Evolutionary conservation across 2,113 vertebrate species (phyloP), one percentile per base, ranked within the genome.

Genomic region (Delphinapterus leucas): DNA sequence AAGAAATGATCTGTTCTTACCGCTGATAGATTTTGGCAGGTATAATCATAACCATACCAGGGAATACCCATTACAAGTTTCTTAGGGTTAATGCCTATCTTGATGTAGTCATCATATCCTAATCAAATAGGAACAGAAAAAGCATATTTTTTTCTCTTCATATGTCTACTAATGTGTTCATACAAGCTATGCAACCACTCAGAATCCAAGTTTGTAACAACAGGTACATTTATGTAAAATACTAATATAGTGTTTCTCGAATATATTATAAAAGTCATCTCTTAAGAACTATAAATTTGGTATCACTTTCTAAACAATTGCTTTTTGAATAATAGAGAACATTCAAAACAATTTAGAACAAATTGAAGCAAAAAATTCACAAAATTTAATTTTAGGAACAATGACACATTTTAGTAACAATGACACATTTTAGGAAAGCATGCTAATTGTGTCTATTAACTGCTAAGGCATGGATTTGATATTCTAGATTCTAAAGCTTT

Each of bases 11-110:
- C 12, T 84, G n/a, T 70, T 85, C 96, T 98, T 97, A 99, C 99
- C 99, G 98, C 84, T 41, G 99, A 98, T 4, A 99, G 97, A 82
- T 99, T 98, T 88, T 99, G 97, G 95, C 99, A 99, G 36, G 97
- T 88, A 76, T 99, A 99, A 98, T 99, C 99, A 97, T 99, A 99
- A 79, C 99, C 99, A n/a, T 99, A 99, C 99, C 99, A 99, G 1
- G 99, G 99, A 83, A 99, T 97, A 2, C 99, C 99, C 99, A 99
- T 99, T 92, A 99, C 98, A 36, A 99, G 98, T 97, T 99, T 99
- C 97, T 98, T 99, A 41, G 99, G 98, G 92, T 99, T 98, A 79
- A 99, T 99, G 38, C 99, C 99, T 98, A 99, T 97, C 73, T 95
- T 90, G 93, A 99, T 98, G 97, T 99, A 99, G 7, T 99, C 98